Conservation (phyloP, 2,113 vertebrate species). For the Antigone vipio region DNA sequence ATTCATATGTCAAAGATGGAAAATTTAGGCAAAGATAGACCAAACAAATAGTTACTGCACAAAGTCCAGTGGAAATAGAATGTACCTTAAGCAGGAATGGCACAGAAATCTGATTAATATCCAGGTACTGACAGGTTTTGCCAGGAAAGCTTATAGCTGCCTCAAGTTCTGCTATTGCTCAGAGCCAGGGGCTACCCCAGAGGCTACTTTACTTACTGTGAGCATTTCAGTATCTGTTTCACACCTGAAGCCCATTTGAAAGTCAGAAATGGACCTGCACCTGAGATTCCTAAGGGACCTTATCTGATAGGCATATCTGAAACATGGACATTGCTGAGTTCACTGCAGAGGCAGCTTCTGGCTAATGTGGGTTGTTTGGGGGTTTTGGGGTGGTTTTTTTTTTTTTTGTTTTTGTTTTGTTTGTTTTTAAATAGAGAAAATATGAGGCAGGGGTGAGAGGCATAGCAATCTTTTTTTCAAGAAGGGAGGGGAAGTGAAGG, state of each 20-base stretch:
- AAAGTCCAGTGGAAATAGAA: not conserved
- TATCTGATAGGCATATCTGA: not conserved
- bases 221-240: not conserved
- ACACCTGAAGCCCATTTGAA: not conserved
- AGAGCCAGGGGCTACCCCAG: not conserved
- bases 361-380: not conserved
- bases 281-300: not conserved
- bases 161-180: not conserved
- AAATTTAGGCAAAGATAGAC: not conserved
- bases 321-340: not conserved
- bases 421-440: not conserved
- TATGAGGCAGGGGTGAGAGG: not conserved
- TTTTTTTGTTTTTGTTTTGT: not conserved
- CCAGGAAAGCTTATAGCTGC: not conserved
- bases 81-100: not conserved
- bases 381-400: too few species aligned
- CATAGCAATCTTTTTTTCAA: not conserved
- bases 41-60: not conserved
- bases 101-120: not conserved
- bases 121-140: not conserved
- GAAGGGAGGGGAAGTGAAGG: rapidly evolving
- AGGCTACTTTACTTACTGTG: not conserved
- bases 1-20: not conserved
- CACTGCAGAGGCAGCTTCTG: not conserved
- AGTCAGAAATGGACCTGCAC: not conserved